Percentiles rank a stretch among this genome's conserved stretches.
phyloP scores from a whole-genome alignment of 2,113 vertebrate species.

The Dolichotis patagonum region DNA sequence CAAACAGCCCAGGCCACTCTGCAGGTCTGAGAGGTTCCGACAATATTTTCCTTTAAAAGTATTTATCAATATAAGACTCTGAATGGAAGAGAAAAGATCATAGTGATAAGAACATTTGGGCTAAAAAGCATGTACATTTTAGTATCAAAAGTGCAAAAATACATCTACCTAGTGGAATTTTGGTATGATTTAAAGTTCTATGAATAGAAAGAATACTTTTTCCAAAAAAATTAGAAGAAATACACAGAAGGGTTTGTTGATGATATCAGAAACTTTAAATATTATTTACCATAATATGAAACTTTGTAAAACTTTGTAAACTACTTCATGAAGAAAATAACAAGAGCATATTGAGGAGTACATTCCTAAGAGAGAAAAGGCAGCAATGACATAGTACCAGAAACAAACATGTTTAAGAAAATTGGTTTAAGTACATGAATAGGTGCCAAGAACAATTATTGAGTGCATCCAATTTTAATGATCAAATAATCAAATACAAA shows the following conservation, averaged over 20 bases:
- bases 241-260: background rate
- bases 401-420: slow-evolving; percentile 42
- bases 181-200: background rate
- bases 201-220: background rate
- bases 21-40: too few relatives aligned
- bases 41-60: background rate
- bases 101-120: background rate
- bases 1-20: too few relatives aligned
- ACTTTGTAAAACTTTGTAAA: background rate
- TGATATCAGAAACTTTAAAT: background rate
- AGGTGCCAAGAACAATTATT: slow-evolving; percentile 1
- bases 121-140: background rate
- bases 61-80: background rate
- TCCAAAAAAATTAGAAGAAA: background rate
- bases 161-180: background rate
- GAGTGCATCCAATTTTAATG: background rate
- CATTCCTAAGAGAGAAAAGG: background rate
- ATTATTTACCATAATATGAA: background rate
- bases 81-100: background rate
- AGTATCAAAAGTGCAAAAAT: background rate
- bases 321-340: background rate
- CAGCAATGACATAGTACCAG: background rate
- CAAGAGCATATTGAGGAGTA: background rate
- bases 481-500: background rate
- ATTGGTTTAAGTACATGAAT: background rate